Base-by-base conservation (phyloP, 2,888 invertebrate species). In the Cerastoderma edule region DNA sequence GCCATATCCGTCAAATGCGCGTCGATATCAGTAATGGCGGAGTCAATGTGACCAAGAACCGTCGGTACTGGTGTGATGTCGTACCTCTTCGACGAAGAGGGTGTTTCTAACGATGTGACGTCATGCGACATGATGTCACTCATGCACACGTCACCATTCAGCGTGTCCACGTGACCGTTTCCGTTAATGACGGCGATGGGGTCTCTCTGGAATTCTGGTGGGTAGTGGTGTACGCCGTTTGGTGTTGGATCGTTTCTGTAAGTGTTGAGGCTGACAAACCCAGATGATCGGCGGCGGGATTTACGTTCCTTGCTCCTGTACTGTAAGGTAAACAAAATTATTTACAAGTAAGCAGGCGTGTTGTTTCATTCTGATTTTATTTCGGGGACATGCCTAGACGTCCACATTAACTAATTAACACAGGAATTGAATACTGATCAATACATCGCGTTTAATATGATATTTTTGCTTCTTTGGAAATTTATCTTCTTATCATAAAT, bases 231-330 rank as follows among this genome's bases (percentile, higher is more conserved):
- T 22, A 1, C 27, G 5, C 27, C 39, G 39, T 60, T 60, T 22
- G 35, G 39, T 35, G 39, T 24, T 35, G 35, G 39, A 1, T 10
- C 27, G 8, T n/a, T n/a, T n/a, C 39, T 39, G 24, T 60, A 60
- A n/a, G 60, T 24, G 27, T 32, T 60, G 2, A 60, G 60, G 3
- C 10, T 13, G 2, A 39, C 39, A 35, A 3, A 22, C 10, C 60
- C 35, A 19, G n/a, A 27, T 35, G 35, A 33, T 5, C 32, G 22
- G 39, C 13, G 22, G 8, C 22, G 8, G 5, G 22, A 60, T n/a
- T 27, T 13, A 13, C 39, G 60, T 16, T 60, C 60, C 27, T 32
- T 60, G 60, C 39, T 35, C 27, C 60, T 60, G 27, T 60, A 60
- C 60, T 60, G 39, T 33, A 60, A 60, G 27, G 3, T 27, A 13